Conservation (phyloP, 2,888 invertebrate species). For the Mythimna lalbum region DNA sequence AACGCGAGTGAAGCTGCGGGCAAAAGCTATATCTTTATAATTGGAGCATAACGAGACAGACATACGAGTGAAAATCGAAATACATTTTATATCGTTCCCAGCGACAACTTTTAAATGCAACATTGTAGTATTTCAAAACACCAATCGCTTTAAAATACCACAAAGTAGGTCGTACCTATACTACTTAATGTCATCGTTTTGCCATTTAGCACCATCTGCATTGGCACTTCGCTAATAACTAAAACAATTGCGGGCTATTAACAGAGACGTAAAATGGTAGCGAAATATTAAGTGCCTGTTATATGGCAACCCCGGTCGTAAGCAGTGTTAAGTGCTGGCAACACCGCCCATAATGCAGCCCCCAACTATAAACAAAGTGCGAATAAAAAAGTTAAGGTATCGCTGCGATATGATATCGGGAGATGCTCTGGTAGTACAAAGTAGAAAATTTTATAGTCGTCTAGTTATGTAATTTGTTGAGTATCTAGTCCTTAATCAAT, state of each 20-base stretch:
- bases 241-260: conserved; percentile 45
- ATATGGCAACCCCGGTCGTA: conserved; percentile 50
- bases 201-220: neutral
- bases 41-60: no score
- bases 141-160: neutral
- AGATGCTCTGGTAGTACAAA: no score
- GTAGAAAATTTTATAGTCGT: no score
- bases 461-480: no score
- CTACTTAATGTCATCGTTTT: neutral
- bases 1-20: no score
- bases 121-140: no score
- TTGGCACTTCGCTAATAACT: conserved; percentile 17
- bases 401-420: neutral
- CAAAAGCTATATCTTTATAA: no score
- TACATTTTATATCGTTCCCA: no score
- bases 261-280: conserved; percentile 36
- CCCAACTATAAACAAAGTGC: conserved; percentile 39
- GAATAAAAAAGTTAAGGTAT: conserved; percentile 38
- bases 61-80: no score
- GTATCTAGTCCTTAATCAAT: no score
- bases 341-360: conserved; percentile 24
- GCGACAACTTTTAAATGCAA: neutral
- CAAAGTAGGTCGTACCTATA: neutral
- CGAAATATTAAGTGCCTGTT: conserved; percentile 56
- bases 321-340: conserved; percentile 46